Conservation (phyloP, 2,797 vertebrate genomes). For the Myotis myotis region DNA sequence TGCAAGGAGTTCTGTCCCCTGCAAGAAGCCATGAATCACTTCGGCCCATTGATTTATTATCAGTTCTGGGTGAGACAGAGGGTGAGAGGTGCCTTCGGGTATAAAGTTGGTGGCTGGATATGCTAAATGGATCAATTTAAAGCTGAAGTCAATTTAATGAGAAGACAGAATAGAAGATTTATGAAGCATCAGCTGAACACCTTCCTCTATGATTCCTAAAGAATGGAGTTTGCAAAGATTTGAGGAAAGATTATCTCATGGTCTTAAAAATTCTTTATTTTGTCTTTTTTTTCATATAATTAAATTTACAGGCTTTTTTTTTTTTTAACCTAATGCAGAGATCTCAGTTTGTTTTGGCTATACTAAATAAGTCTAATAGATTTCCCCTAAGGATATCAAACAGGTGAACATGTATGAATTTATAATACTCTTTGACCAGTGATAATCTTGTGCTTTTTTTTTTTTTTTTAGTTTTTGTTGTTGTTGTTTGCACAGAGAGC, state of each 20-base stretch:
- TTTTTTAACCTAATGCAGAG: background rate
- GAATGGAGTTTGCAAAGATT: slow-evolving; percentile 24
- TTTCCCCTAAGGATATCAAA: background rate
- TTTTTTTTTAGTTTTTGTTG: too few relatives aligned
- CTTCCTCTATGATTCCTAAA: slow-evolving; percentile 40
- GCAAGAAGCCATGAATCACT: slow-evolving; percentile 25
- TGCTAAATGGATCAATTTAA: slow-evolving; percentile 59
- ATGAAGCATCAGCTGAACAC: slow-evolving; percentile 21
- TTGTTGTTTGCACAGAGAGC: background rate
- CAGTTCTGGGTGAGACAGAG: slow-evolving; percentile 1
- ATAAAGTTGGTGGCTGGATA: slow-evolving; percentile 1
- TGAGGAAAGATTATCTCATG: background rate
- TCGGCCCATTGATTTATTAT: slow-evolving; percentile 36
- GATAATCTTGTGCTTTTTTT: background rate
- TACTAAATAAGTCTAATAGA: background rate
- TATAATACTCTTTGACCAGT: background rate
- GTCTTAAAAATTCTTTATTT: background rate
- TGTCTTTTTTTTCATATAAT: background rate
- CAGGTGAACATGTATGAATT: background rate
- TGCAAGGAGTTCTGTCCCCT: background rate
- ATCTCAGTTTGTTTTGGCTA: background rate
- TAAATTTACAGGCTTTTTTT: background rate
- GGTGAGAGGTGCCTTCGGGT: slow-evolving; percentile 37
- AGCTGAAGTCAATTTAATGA: slow-evolving; percentile 49
- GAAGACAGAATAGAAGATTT: slow-evolving; percentile 50